These are phyloP conservation scores for Nibea coibor DNA, from an alignment of 2,113 vertebrate genomes.

Conservation along the genomic window DNA sequence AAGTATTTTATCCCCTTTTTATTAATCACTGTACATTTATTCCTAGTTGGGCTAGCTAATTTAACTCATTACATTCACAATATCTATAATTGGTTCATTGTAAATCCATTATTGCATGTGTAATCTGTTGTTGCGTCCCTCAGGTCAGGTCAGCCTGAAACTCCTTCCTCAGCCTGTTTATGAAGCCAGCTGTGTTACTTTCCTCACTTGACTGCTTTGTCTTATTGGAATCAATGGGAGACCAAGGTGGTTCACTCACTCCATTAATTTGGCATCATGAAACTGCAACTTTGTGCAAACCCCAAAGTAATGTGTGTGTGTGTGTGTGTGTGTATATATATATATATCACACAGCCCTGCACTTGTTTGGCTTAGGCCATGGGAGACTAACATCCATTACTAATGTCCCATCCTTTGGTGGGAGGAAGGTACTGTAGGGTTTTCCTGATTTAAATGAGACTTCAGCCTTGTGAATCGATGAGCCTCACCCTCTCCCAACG, in stretches of 20 bases:
- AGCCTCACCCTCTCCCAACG: conserved; percentile 14
- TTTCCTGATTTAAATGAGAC: conserved; percentile 55
- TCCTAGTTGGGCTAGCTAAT: background rate
- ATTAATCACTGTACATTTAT: background rate
- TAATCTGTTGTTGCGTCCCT: conserved; percentile 38
- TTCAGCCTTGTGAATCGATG: conserved; percentile 61
- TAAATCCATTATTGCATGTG: conserved; percentile 33
- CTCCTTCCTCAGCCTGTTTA: conserved; percentile 65
- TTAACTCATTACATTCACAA: background rate
- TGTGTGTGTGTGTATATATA: too few relatives aligned
- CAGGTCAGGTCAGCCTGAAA: conserved; percentile 64
- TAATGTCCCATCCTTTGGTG: conserved; percentile 35
- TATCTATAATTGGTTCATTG: background rate
- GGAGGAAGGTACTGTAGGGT: conserved; percentile 21
- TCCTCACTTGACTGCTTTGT: conserved; percentile 76
- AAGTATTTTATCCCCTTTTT: background rate
- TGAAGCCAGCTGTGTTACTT: conserved; percentile 71
- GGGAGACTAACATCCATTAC: conserved; percentile 15
- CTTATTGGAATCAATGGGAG: conserved; percentile 82
- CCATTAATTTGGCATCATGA: conserved; percentile 80
- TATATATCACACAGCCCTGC: conserved; percentile 51
- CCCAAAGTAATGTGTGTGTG: conserved; percentile 23
- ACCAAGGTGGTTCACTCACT: conserved; percentile 73
- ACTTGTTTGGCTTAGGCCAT: conserved; percentile 52
- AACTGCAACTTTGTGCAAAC: conserved; percentile 64